Evolutionary conservation across 1,140 invertebrate species (phyloP).

Genomic region (Formica exsecta): DNA sequence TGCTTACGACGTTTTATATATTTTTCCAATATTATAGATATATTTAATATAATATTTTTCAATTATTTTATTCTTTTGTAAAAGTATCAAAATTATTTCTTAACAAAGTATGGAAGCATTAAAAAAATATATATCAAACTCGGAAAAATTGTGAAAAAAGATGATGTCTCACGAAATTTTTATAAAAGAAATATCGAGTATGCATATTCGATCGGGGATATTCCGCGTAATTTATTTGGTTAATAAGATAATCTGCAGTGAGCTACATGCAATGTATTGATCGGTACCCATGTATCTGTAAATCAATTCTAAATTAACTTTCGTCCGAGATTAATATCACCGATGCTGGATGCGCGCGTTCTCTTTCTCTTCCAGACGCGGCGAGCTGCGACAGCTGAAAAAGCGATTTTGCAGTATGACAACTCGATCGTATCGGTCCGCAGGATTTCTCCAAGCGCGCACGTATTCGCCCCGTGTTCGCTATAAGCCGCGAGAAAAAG

Average conservation of each 20-base stretch:
- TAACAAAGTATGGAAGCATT: background rate
- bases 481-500: slow-evolving; percentile 70
- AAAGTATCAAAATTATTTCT: background rate
- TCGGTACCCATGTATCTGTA: slow-evolving; percentile 51
- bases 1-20: background rate
- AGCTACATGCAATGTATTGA: slow-evolving; percentile 31
- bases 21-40: background rate
- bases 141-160: background rate
- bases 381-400: slow-evolving; percentile 39
- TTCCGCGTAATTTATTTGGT: slow-evolving; percentile 34
- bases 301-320: slow-evolving; percentile 65
- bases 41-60: background rate
- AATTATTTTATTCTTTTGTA: background rate
- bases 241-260: slow-evolving; percentile 52
- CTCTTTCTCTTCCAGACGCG: background rate
- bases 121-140: background rate
- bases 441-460: slow-evolving; percentile 48
- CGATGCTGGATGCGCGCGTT: slow-evolving; percentile 25
- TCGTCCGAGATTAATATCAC: slow-evolving; percentile 60
- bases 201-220: background rate
- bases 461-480: slow-evolving; percentile 57
- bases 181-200: background rate
- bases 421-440: slow-evolving; percentile 59
- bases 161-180: background rate
- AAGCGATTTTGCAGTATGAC: slow-evolving; percentile 62